Evolutionary conservation across 2,888 invertebrate species (phyloP).

Genomic region (Epirrhoe tristata): DNA sequence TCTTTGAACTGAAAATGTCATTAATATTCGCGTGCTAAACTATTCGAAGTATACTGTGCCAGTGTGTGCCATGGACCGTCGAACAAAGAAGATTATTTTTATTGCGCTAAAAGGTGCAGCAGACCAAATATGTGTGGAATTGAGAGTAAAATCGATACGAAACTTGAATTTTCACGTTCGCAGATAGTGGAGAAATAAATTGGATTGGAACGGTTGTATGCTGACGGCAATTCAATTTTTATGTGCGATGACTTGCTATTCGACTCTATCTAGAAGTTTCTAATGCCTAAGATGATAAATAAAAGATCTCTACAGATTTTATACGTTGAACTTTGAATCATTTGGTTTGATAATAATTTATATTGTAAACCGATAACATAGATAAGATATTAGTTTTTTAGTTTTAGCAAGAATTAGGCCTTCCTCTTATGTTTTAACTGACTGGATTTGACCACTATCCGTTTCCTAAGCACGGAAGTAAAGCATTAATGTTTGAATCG

Average conservation of each 20-base stretch:
- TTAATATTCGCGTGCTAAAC: background rate
- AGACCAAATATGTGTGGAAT: slow-evolving; percentile 74
- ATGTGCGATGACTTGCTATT: slow-evolving; percentile 12
- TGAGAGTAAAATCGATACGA: slow-evolving; percentile 70
- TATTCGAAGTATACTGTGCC: slow-evolving; percentile 6
- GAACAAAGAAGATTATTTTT: slow-evolving; percentile 83
- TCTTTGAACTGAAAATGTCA: background rate
- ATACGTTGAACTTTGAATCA: no score
- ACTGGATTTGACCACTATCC: no score
- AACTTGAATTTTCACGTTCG: slow-evolving; percentile 42
- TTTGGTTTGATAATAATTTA: no score
- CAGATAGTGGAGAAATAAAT: slow-evolving; percentile 47
- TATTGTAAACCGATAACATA: no score
- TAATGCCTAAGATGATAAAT: background rate
- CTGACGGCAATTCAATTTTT: slow-evolving; percentile 42
- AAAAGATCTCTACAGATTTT: background rate
- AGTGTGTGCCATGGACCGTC: slow-evolving; percentile 54
- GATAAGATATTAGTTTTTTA: no score
- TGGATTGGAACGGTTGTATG: slow-evolving; percentile 36
- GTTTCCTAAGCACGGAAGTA: no score
- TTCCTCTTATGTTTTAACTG: no score
- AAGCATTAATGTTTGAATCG: no score
- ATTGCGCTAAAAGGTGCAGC: slow-evolving; percentile 79
- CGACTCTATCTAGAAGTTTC: background rate
- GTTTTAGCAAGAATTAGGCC: no score